Conservation (phyloP, 2,888 invertebrate genomes). For the Beris morrisii region DNA sequence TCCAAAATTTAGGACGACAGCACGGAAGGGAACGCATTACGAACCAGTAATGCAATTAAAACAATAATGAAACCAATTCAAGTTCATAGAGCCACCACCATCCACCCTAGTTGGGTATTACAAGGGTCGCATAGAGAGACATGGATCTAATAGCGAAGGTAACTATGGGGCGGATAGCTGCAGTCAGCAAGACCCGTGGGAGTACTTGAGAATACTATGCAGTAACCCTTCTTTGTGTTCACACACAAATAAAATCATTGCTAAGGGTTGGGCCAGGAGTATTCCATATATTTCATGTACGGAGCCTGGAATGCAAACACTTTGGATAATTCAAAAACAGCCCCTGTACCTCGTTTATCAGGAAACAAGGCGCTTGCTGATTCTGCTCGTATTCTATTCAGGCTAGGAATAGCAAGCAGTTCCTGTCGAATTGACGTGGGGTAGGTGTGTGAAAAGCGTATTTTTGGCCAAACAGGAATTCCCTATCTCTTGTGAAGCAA, state of each 20-base stretch:
- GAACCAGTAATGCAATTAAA: conserved; percentile 28
- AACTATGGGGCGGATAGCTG: neutral
- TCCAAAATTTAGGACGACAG: too few relatives aligned
- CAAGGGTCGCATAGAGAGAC: neutral
- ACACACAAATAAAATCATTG: neutral
- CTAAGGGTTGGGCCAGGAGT: neutral
- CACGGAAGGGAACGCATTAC: neutral
- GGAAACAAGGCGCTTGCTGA: too few relatives aligned
- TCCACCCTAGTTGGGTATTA: neutral
- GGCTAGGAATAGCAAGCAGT: too few relatives aligned
- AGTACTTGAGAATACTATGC: neutral
- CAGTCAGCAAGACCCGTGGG: conserved; percentile 9
- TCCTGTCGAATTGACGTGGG: too few relatives aligned
- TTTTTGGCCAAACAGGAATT: too few relatives aligned
- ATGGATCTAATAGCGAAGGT: neutral
- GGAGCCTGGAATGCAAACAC: conserved; percentile 2
- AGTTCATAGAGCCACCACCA: neutral
- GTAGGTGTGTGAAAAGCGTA: too few relatives aligned
- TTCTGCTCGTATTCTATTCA: too few relatives aligned
- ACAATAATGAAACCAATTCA: conserved; percentile 24
- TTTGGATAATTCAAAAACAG: neutral
- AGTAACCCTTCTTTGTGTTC: neutral
- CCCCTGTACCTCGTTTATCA: too few relatives aligned
- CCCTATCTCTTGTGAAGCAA: too few relatives aligned
- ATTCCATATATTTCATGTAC: neutral